Percentiles rank a stretch among this genome's conserved stretches.
Evolutionary conservation across 2,888 invertebrate species (phyloP).

Genomic region (Pristionchus arcanus): DNA sequence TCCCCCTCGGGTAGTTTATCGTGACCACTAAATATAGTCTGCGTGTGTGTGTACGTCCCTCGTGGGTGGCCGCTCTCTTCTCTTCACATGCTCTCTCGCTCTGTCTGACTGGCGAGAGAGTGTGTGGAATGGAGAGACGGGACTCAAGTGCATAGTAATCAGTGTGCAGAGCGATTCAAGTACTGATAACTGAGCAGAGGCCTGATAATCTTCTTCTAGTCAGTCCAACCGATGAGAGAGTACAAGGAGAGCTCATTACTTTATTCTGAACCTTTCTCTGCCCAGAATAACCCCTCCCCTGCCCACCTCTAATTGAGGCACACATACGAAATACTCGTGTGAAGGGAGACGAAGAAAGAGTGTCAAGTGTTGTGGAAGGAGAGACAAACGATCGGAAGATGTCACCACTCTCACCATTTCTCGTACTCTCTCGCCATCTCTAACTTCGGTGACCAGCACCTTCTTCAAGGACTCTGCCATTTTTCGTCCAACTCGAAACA

Average conservation of each 20-base stretch:
- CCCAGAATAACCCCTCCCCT: constrained; percentile 77
- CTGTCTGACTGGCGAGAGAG: constrained; percentile 82
- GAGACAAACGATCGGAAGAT: background rate
- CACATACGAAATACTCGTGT: background rate
- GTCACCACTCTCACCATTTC: background rate
- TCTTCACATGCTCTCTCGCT: constrained; percentile 88
- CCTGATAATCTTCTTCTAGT: background rate
- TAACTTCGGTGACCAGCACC: background rate
- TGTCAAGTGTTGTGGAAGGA: constrained; percentile 1
- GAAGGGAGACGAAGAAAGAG: background rate
- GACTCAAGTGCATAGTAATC: background rate
- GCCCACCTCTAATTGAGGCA: background rate
- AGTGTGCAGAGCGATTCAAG: background rate
- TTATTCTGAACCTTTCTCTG: constrained; percentile 92
- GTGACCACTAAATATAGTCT: constrained; percentile 14
- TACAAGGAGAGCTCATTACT: constrained; percentile 90
- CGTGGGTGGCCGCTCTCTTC: constrained; percentile 81
- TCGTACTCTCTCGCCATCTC: background rate
- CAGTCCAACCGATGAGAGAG: too few species aligned
- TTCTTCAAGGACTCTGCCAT: background rate
- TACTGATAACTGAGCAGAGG: background rate
- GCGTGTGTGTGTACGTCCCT: constrained; percentile 81
- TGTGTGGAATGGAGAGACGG: background rate
- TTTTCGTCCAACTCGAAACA: too few species aligned
- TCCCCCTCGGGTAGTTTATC: background rate